Percentiles rank a stretch among this genome's conserved stretches.
Evolutionary conservation across 2,888 invertebrate species (phyloP).

Genomic region (Atethmia centrago): DNA sequence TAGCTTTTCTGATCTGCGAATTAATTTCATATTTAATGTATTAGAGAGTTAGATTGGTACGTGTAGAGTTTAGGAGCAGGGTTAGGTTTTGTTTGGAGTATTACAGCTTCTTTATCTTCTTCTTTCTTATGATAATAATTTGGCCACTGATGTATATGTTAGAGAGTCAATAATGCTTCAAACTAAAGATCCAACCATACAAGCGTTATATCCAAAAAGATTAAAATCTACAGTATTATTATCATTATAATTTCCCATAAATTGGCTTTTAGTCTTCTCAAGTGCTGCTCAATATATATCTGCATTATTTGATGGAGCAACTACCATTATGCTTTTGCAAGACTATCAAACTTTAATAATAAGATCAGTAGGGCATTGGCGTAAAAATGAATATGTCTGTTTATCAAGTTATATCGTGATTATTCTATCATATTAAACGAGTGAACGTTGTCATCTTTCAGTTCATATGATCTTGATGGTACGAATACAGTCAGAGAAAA

Average conservation of each 20-base stretch:
- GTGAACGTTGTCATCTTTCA: neutral
- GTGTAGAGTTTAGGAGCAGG: conserved; percentile 6
- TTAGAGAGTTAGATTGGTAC: conserved; percentile 26
- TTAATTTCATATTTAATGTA: conserved; percentile 41
- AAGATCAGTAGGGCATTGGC: neutral
- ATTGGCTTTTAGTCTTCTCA: neutral
- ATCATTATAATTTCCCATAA: neutral
- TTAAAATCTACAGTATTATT: too few relatives aligned
- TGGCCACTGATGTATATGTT: too few relatives aligned
- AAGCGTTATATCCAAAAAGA: neutral
- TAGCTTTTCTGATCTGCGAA: conserved; percentile 44
- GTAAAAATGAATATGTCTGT: neutral
- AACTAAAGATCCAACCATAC: neutral
- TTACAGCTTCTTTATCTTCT: neutral
- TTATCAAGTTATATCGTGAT: neutral
- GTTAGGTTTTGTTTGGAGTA: neutral
- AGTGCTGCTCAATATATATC: neutral
- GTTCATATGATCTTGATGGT: neutral
- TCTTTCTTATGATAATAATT: too few relatives aligned
- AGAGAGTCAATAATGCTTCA: too few relatives aligned
- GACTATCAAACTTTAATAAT: neutral
- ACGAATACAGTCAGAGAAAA: neutral
- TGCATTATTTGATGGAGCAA: neutral
- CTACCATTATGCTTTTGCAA: neutral
- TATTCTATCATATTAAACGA: neutral